Evolutionary conservation across 2,888 invertebrate species (phyloP), one percentile per base, ranked within the genome.

Genomic region (Nomada ferruginata): DNA sequence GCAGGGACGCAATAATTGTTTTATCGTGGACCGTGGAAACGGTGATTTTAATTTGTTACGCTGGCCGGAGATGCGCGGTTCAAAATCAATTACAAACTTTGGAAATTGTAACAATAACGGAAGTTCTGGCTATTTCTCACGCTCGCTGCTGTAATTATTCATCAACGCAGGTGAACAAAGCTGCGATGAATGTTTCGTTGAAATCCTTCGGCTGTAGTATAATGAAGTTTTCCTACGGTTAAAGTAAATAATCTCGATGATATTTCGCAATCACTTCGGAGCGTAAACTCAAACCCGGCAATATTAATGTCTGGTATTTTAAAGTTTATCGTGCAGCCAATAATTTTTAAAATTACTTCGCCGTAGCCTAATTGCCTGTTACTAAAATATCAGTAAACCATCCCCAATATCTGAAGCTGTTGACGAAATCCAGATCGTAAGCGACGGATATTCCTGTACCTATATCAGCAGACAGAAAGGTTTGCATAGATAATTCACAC

Each of bases 61-160:
- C 75, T 75, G 71, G 86, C 81, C 84, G 78, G 72, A 84, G 87
- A 76, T 77, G 81, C 81, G 73, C 70, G 73, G 83, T 75, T 83
- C 83, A 82, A 89, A 90, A 89, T 89, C 90, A 89, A 90, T 90
- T 89, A 89, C 64, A 72, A 88, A 89, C 86, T 89, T 89, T 65
- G 76, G 76, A 78, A 80, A 89, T 87, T 65, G 86, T 81, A 84
- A 87, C 85, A 85, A 81, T 84, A 82, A 82, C 83, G 66, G 61
- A 55, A 53, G 44, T 47, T 55, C 53, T 53, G 60, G 53, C 47
- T 29, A 65, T 29, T 60, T 10, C 36, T 66, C 66, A 61, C 82
- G 71, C 69, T 68, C 79, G 50, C 29, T 60, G 72, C 61, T 79
- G 80, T 83, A 82, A 88, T 88, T 88, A 86, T 85, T 88, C 85